phyloP scores from a whole-genome alignment of 2,888 invertebrate species.

The Ditylenchus weischeri region DNA sequence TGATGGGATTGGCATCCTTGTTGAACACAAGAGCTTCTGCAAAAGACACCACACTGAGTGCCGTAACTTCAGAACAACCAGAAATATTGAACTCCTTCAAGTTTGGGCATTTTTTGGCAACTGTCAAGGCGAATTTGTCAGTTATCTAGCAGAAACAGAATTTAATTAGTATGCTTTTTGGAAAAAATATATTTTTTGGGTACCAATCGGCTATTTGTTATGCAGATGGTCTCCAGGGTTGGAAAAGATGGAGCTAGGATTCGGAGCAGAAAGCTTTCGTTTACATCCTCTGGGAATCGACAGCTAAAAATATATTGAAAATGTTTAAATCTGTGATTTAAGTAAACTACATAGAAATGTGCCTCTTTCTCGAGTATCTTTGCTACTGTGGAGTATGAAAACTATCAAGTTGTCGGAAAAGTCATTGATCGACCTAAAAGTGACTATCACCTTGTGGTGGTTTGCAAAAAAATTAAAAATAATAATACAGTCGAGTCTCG shows the following conservation, averaged over 20 bases:
- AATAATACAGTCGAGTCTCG: too few relatives aligned
- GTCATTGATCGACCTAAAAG: too few relatives aligned
- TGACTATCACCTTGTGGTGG: too few relatives aligned
- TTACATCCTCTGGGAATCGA: constrained; percentile 11
- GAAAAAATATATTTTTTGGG: too few relatives aligned
- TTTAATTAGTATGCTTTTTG: too few relatives aligned
- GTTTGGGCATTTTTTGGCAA: constrained; percentile 15
- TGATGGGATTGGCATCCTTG: neutral
- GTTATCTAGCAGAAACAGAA: constrained; percentile 15
- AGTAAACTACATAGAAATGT: too few relatives aligned
- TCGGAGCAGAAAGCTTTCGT: constrained; percentile 10
- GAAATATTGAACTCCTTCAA: constrained; percentile 9
- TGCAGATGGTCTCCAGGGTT: constrained; percentile 5
- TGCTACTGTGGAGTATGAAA: too few relatives aligned
- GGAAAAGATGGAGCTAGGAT: constrained; percentile 14
- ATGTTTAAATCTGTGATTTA: neutral
- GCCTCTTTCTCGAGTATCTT: too few relatives aligned
- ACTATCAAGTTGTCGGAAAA: too few relatives aligned
- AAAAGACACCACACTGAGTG: constrained; percentile 15
- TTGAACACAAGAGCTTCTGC: constrained; percentile 12
- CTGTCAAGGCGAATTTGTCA: constrained; percentile 13
- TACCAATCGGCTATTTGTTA: constrained; percentile 16
- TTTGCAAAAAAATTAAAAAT: too few relatives aligned
- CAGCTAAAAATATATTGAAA: constrained; percentile 2
- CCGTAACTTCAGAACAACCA: constrained; percentile 16